Percentiles rank a stretch among this genome's conserved stretches.
These are phyloP conservation scores for Peromyscus melanophrys DNA, from an alignment of 2,797 vertebrate species.

Conservation along the genomic window DNA sequence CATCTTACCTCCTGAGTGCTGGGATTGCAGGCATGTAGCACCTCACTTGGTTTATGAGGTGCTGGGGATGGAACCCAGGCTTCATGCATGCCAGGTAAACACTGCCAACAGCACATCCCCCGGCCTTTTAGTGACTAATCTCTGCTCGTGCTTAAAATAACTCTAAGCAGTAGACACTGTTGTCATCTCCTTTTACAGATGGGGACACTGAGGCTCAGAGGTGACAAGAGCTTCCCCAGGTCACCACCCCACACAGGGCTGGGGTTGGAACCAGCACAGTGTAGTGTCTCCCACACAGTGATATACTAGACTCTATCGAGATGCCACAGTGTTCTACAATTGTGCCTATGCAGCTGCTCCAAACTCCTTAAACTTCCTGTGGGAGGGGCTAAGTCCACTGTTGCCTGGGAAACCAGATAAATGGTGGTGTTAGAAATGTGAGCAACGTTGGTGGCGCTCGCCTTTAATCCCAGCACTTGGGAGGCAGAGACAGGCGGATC, in stretches of 20 bases:
- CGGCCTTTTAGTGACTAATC: not conserved
- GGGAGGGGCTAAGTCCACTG: not conserved
- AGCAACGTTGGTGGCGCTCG: too few relatives aligned
- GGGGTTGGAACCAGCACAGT: not conserved
- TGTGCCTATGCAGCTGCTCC: not conserved
- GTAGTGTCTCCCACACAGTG: not conserved
- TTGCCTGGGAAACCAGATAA: not conserved
- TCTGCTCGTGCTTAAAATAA: not conserved
- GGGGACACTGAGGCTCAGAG: not conserved
- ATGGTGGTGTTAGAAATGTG: not conserved
- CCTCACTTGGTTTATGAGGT: not conserved
- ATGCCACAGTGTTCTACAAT: not conserved
- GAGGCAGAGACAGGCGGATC: too few relatives aligned
- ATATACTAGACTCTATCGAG: not conserved
- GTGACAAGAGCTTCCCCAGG: not conserved
- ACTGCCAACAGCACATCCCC: not conserved
- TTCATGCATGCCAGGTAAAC: not conserved
- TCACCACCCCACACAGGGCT: not conserved
- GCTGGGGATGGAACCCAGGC: not conserved
- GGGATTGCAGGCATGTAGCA: not conserved
- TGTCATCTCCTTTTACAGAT: not conserved
- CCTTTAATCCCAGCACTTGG: too few relatives aligned
- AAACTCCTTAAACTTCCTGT: not conserved
- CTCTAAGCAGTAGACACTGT: rapidly evolving
- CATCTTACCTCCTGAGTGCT: not conserved